phyloP scores from a whole-genome alignment of 2,888 invertebrate species.

The Sinhomidia bicolor region DNA sequence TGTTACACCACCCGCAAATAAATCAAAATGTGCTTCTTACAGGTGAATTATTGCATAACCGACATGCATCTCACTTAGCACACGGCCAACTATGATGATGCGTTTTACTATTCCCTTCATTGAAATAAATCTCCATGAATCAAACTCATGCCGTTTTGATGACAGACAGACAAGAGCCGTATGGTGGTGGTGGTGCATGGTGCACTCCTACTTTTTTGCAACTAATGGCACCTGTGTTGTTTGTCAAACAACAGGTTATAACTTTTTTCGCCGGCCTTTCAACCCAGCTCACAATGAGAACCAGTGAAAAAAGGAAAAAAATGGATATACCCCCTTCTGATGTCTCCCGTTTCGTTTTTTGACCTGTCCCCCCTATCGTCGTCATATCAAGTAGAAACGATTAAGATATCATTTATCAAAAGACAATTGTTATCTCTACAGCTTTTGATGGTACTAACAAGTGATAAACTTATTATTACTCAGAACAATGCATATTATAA shows the following conservation, averaged over 20 bases:
- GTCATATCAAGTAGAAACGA: not conserved
- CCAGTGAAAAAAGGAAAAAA: not conserved
- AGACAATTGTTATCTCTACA: not conserved
- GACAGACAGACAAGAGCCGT: not conserved
- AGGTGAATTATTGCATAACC: conserved; percentile 20
- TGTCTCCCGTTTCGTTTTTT: conserved; percentile 45
- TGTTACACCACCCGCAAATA: not conserved
- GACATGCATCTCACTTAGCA: not conserved
- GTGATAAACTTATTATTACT: no score
- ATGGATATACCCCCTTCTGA: conserved; percentile 29
- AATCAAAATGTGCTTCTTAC: not conserved
- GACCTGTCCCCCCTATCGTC: conserved; percentile 32
- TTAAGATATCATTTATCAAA: conserved; percentile 35
- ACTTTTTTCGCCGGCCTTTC: not conserved
- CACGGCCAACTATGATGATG: not conserved
- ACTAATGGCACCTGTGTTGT: not conserved
- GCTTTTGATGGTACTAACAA: not conserved
- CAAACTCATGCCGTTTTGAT: not conserved
- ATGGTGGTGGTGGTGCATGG: not conserved
- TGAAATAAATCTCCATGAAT: not conserved
- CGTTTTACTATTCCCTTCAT: not conserved
- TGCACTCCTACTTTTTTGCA: not conserved
- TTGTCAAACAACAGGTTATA: not conserved
- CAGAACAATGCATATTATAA: no score
- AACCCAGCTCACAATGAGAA: not conserved